Base-by-base conservation (phyloP, 2,888 invertebrate genomes). In the Anticlea derivata region DNA sequence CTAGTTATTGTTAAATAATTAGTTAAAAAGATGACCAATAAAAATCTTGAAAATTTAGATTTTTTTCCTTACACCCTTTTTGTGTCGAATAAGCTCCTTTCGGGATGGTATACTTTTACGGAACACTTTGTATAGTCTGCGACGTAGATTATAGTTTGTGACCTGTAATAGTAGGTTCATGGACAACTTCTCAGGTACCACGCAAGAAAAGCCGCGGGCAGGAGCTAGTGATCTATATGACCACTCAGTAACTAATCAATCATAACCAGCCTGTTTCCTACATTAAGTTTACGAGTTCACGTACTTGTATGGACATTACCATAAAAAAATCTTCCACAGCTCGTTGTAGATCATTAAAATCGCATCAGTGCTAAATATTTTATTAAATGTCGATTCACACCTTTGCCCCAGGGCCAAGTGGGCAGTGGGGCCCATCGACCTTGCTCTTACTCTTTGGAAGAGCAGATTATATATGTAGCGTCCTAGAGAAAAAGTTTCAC, bases 331-430 rank as follows among this genome's bases (percentile, higher is more conserved):
- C 45, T 56, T 62, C 56, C 62, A 51, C 55, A 58, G 60, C 56
- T 63, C 58, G 52, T 59, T 46, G 50, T 17, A 31, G 31, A 29
- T 54, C 86, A 89, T 89, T 87, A 89, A 87, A 89, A 86, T 80
- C 76, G 60, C 88, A 88, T 88, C 80, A 88, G 77, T 61, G 70
- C 70, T 73, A 82, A 52, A 38, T 39, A 83, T 85, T 87, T 81
- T 82, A 86, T 84, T 86, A 85, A 86, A 88, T 83, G 84, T 81
- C 82, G 78, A 86, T 86, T 86, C 83, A 83, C 86, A 88, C 86
- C 85, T 86, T 77, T 80, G 78, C 68, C 75, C 73, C 61, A 68
- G 59, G 60, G 58, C 31, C 23, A 41, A 65, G 39, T 43, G 41
- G 39, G 39, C 44, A 73, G 73, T 75, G 76, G 77, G 72, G 71